These are phyloP conservation scores for Anarhynchus alexandrinus DNA, from an alignment of 2,113 vertebrate genomes.

Conservation along the genomic window DNA sequence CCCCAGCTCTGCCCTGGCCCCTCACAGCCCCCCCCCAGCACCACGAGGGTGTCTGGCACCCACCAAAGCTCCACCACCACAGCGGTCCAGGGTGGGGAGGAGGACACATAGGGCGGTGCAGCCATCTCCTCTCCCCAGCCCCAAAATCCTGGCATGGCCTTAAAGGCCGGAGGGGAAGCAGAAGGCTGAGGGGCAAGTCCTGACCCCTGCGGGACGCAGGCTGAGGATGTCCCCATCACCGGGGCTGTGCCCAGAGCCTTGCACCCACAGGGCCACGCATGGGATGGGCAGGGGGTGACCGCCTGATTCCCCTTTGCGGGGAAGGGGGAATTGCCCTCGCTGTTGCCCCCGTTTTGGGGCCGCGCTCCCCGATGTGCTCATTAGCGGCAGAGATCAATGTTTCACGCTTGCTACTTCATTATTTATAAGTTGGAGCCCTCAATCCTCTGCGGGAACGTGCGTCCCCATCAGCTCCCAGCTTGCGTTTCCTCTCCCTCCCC, in stretches of 20 bases:
- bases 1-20: not conserved
- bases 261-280: accelerated
- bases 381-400: slow-evolving; percentile 22
- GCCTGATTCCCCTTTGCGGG: accelerated
- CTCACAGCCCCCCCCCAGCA: not conserved
- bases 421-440: slow-evolving; percentile 17
- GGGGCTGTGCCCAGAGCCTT: not conserved
- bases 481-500: not conserved
- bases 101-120: not conserved
- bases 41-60: not conserved
- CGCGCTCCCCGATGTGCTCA: not conserved
- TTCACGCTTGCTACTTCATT: not conserved
- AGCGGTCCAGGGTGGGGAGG: not conserved
- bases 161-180: not conserved
- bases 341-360: accelerated
- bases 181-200: not conserved
- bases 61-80: not conserved
- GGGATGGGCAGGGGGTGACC: not conserved
- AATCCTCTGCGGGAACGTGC: not conserved
- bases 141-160: not conserved
- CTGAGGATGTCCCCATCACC: not conserved
- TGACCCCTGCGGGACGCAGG: not conserved
- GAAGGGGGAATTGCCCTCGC: not conserved
- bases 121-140: not conserved
- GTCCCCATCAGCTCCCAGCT: not conserved